These are phyloP conservation scores for Lacerta agilis DNA, from an alignment of 2,797 vertebrate genomes.

Conservation along the genomic window DNA sequence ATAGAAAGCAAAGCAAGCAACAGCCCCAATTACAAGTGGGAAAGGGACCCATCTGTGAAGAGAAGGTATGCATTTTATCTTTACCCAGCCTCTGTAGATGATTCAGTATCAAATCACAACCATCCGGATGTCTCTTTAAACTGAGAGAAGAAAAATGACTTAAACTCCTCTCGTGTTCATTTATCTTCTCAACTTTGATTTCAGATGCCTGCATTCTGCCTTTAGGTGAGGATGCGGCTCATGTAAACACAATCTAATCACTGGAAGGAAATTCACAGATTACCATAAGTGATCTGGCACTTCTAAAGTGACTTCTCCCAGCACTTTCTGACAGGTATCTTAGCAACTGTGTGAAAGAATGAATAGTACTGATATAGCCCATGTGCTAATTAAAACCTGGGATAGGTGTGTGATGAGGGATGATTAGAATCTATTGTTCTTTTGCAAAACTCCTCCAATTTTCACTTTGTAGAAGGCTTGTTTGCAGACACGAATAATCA, in stretches of 20 bases:
- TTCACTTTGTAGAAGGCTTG: background rate
- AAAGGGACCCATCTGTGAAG: background rate
- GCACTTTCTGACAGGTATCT: constrained; percentile 11
- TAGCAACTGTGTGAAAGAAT: background rate
- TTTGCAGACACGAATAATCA: constrained; percentile 15
- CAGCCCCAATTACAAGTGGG: background rate
- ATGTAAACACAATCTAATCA: constrained; percentile 7
- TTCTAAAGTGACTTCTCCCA: constrained; percentile 23
- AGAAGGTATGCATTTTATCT: background rate
- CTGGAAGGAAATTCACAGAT: constrained; percentile 9
- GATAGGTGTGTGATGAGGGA: background rate
- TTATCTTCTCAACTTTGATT: background rate
- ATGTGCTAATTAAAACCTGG: constrained; percentile 37
- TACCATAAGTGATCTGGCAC: constrained; percentile 16
- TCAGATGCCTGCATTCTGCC: background rate
- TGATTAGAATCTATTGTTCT: background rate
- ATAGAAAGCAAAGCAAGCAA: background rate
- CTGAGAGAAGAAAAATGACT: background rate
- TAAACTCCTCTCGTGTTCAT: rapidly evolving
- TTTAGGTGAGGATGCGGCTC: background rate
- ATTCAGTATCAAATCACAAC: background rate
- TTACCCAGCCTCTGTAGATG: background rate
- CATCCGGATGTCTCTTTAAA: constrained; percentile 17
- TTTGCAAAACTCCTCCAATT: background rate
- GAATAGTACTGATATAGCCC: constrained; percentile 22